Conservation (phyloP, 1,140 invertebrate genomes). For the Dendrolimus punctatus region DNA sequence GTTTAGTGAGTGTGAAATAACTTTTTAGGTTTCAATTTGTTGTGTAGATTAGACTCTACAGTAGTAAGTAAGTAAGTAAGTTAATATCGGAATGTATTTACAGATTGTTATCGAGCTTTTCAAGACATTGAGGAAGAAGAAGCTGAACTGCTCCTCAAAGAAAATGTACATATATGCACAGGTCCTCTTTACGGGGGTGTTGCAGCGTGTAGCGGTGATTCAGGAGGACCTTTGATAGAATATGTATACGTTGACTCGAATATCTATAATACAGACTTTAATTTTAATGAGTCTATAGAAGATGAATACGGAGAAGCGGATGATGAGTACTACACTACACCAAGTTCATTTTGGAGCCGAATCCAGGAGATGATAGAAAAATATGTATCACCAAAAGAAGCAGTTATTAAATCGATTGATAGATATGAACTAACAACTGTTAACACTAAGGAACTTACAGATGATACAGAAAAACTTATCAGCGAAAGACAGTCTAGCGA, state of each 20-base stretch:
- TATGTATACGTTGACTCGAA: conserved; percentile 19
- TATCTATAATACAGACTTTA: conserved; percentile 4
- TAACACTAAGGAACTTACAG: neutral
- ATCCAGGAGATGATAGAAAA: too few relatives aligned
- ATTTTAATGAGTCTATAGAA: neutral
- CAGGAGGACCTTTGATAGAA: conserved; percentile 76
- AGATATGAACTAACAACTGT: neutral
- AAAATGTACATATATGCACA: conserved; percentile 74
- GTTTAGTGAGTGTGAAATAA: too few relatives aligned
- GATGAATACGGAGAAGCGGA: neutral
- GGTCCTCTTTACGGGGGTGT: conserved; percentile 72
- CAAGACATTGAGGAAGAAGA: conserved; percentile 37
- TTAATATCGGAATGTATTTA: conserved; percentile 9
- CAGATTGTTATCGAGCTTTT: conserved; percentile 59
- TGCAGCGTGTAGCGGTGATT: conserved; percentile 78
- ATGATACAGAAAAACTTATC: neutral
- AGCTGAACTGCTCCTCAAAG: conserved; percentile 52
- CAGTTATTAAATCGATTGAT: neutral
- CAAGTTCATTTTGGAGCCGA: too few relatives aligned
- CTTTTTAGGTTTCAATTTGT: too few relatives aligned
- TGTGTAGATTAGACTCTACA: too few relatives aligned
- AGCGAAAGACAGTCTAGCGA: neutral
- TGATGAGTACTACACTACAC: too few relatives aligned
- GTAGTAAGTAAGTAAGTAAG: too few relatives aligned
- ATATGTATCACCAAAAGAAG: neutral